Base-by-base conservation (phyloP, 2,797 vertebrate species). In the Melanotaenia parkinsoni region DNA sequence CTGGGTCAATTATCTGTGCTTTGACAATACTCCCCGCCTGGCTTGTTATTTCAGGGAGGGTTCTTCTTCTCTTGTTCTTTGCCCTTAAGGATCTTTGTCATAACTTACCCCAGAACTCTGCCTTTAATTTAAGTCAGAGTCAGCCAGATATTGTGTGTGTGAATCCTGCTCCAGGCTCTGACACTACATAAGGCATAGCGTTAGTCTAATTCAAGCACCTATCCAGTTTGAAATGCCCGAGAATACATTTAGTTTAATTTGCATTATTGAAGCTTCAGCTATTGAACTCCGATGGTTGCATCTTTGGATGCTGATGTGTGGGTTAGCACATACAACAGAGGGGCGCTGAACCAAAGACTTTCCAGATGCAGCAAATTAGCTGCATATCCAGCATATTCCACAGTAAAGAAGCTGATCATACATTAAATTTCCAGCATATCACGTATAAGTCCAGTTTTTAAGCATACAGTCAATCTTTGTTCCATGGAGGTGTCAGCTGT, bases 1-100 rank as follows among this genome's bases (percentile, higher is more conserved):
- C 81, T 53, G 68, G 86, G 87, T 91, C 89, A 88, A 86, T 92
- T 92, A 88, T 88, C 87, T 77, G 71, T 57, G 51, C 77, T 79
- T 82, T 83, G 79, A 85, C 83, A 75, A 78, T 77, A 67, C 81
- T 62, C 70, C 74, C 60, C 63, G 60, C 43, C 59, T 59, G 45
- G 28, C 74, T 70, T 57, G 70, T 73, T 88, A 77, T 84, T 89
- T 83, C 79, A 70, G 58, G 54, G 70, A 81, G 16, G 58, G 77
- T 77, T 71, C 78, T 79, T 88, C 67, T 82, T 69, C 74, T 72
- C 63, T 81, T 67, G 53, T 73, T 74, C 57, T 74, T 72, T 67
- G 33, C 80, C 86, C 64, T 24, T 12, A 61, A 86, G 72, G 71
- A 76, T 59, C 43, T 65, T 62, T 30, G 67, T 84, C 63, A 77